phyloP scores from a whole-genome alignment of 2,113 vertebrate genomes.

The Odocoileus hemionus region DNA sequence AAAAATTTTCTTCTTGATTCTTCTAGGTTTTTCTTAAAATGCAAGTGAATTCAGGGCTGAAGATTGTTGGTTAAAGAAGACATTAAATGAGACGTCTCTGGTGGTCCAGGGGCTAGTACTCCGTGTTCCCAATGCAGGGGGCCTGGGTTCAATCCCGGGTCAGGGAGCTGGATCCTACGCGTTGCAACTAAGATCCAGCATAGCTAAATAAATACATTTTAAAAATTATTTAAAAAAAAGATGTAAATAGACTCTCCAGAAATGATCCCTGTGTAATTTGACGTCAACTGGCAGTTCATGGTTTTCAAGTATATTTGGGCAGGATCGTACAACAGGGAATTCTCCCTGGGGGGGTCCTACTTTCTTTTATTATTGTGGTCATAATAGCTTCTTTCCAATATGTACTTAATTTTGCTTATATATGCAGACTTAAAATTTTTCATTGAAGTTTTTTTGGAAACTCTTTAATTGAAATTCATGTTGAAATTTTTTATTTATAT shows the following conservation, averaged over 20 bases:
- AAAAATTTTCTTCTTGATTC: constrained; percentile 12
- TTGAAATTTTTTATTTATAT: not conserved
- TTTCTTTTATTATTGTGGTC: constrained; percentile 46
- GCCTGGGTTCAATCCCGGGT: not conserved
- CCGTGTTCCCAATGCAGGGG: not conserved
- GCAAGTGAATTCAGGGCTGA: not conserved
- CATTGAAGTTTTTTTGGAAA: not conserved
- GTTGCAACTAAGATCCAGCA: not conserved
- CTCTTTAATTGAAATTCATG: not conserved
- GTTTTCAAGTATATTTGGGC: not conserved
- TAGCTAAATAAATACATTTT: not conserved
- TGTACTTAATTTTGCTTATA: not conserved
- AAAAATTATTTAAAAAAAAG: not conserved
- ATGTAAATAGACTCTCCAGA: not conserved
- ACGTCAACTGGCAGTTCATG: not conserved
- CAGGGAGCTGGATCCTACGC: not conserved
- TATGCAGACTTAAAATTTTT: not conserved
- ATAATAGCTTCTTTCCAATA: not conserved
- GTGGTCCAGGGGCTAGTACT: not conserved
- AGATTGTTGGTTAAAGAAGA: not conserved
- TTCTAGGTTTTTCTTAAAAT: constrained; percentile 22
- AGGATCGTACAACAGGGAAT: constrained; percentile 11
- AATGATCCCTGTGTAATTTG: not conserved
- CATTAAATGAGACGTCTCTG: constrained; percentile 20
- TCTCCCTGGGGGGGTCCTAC: not conserved